Percentiles rank a stretch among this genome's conserved stretches.
Evolutionary conservation across 1,140 invertebrate species (phyloP).

Genomic region (Drosophila ercepeae): DNA sequence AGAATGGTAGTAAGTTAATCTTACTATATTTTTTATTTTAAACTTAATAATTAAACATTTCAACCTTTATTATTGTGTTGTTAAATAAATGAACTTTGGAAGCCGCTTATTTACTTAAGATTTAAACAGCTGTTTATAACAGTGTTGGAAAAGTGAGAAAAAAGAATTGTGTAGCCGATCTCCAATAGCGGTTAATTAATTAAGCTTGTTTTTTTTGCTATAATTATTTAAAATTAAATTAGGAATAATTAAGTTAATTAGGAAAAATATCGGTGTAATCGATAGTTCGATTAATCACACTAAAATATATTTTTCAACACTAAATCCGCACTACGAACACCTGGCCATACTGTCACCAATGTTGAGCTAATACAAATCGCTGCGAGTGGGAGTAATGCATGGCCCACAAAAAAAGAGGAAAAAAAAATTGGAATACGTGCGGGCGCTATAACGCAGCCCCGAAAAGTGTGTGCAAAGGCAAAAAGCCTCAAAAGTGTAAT

Average conservation of each 20-base stretch:
- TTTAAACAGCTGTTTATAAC: neutral
- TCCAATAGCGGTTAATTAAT: too few species aligned
- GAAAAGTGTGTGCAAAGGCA: slow-evolving; percentile 24
- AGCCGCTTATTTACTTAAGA: neutral
- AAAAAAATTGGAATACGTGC: slow-evolving; percentile 27
- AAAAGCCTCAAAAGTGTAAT: slow-evolving; percentile 56
- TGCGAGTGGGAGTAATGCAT: slow-evolving; percentile 32
- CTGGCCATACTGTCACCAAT: slow-evolving; percentile 4
- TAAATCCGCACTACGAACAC: neutral
- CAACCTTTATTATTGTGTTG: neutral
- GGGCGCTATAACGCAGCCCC: slow-evolving; percentile 9
- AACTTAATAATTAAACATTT: too few species aligned
- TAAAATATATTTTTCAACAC: neutral
- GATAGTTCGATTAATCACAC: too few species aligned
- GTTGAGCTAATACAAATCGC: slow-evolving; percentile 30
- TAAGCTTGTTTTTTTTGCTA: too few species aligned
- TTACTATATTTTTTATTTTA: neutral
- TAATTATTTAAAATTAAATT: too few species aligned
- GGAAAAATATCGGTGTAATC: too few species aligned
- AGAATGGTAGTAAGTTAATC: neutral
- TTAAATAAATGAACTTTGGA: slow-evolving; percentile 23
- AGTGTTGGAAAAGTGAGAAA: neutral
- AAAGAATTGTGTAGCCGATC: too few species aligned
- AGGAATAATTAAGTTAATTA: too few species aligned
- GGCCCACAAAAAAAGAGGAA: slow-evolving; percentile 27